These are phyloP conservation scores for Dryomyza anilis DNA, from an alignment of 2,888 invertebrate species.

Conservation along the genomic window DNA sequence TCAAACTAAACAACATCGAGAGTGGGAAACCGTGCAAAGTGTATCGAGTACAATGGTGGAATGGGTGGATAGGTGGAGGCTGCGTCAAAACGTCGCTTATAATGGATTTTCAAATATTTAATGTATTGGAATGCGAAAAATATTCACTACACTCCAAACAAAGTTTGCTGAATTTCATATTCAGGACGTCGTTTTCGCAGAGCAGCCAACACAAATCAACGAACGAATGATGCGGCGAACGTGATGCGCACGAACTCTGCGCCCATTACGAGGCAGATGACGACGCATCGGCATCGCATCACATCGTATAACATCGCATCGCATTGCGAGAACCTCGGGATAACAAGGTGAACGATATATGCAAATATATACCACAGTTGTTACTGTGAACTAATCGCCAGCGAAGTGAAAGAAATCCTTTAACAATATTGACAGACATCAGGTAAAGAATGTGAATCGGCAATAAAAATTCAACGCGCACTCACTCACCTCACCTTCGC, in stretches of 20 bases:
- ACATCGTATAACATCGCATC: no score
- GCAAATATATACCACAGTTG: neutral
- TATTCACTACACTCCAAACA: neutral
- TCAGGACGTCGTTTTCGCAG: conserved; percentile 5
- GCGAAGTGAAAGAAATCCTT: conserved; percentile 13
- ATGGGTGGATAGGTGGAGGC: no score
- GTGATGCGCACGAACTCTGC: no score
- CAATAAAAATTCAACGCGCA: no score
- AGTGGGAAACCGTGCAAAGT: no score
- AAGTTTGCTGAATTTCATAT: conserved; percentile 8
- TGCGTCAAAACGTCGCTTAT: no score
- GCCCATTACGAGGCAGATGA: neutral
- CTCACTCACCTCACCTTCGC: no score
- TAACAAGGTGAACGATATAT: conserved; percentile 6
- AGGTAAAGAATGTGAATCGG: conserved; percentile 7
- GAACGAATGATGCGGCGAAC: no score
- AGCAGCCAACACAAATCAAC: neutral
- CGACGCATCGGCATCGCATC: neutral
- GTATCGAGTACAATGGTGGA: no score
- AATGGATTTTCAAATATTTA: conserved; percentile 12
- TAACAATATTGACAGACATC: conserved; percentile 8
- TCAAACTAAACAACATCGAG: no score
- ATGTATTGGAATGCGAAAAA: neutral
- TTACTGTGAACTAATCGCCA: conserved; percentile 3
- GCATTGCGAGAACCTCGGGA: neutral